Evolutionary conservation across 2,797 vertebrate genomes (phyloP).

Genomic region (Pseudochirops corinnae): DNA sequence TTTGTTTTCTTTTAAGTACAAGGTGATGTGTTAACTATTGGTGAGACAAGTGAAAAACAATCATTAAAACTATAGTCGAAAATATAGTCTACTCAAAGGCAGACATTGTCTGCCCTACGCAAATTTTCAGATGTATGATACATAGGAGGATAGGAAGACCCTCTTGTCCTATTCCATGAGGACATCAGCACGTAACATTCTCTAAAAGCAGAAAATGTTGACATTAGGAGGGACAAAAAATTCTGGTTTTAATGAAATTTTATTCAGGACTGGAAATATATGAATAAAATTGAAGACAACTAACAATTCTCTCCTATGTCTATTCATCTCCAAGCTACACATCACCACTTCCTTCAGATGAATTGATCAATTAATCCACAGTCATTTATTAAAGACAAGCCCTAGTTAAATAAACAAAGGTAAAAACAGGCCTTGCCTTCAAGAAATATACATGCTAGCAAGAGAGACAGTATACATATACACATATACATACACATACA

Average conservation of each 20-base stretch:
- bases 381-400: not conserved
- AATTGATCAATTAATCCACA: not conserved
- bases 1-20: slow-evolving; percentile 13
- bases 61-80: not conserved
- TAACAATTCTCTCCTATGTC: not conserved
- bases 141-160: not conserved
- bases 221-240: not conserved
- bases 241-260: not conserved
- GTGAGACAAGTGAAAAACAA: not conserved
- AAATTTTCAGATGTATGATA: not conserved
- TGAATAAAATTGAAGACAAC: not conserved
- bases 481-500: no score
- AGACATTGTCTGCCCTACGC: not conserved
- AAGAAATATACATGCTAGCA: not conserved
- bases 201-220: not conserved
- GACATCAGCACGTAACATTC: not conserved
- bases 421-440: not conserved
- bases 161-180: not conserved
- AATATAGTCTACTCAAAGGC: not conserved
- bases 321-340: not conserved
- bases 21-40: not conserved
- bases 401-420: not conserved
- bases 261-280: not conserved
- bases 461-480: no score
- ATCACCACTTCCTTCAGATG: not conserved